Base-by-base conservation (phyloP, 2,888 invertebrate genomes). In the Pristionchus fissidentatus region DNA sequence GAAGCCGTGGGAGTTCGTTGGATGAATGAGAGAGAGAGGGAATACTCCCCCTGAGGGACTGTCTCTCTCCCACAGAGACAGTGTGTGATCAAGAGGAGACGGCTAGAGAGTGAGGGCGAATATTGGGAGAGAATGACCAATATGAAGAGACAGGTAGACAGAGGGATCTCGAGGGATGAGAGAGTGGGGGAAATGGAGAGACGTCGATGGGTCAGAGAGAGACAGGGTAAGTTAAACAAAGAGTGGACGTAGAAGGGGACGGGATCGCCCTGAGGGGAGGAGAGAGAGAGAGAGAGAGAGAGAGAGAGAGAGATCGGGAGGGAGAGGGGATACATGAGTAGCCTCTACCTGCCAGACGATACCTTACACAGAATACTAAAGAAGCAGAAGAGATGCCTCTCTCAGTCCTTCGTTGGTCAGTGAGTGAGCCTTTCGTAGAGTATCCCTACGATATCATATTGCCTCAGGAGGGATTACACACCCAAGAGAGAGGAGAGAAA, bases 291-390 rank as follows among this genome's bases (percentile, higher is more conserved):
- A 38, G 32, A 32, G 35, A 38, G 55, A 41, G 7, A 52, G 52
- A 49, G 13, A 15, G 7, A 49, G 77, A 29, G 46, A 57, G 57
- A 43, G 41, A 35, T 57, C 22, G 5, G 32, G 75, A 41, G 70
- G 62, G 32, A 60, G 29, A 32, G 32, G 19, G 41, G 70, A 70
- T 70, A 70, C 70, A 38, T 41, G 70, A 70, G 70, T 70, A 70
- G 70, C 70, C 70, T 3, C 60, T 62, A 77, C 49, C 75, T 77
- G 49, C 75, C 75, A 77, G 75, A 46, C 75, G 46, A 77, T 77
- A 35, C 75, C 75, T 22, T 46, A 13, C 26, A 7, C 62, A n/a
- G n/a, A n/a, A n/a, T n/a, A n/a, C n/a, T n/a, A n/a, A n/a, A n/a
- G 60, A 60, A 32, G 26, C 22, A 60, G 60, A 60, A n/a, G 15